Conservation (phyloP, 2,797 vertebrate genomes). For the Anguilla obscura region DNA sequence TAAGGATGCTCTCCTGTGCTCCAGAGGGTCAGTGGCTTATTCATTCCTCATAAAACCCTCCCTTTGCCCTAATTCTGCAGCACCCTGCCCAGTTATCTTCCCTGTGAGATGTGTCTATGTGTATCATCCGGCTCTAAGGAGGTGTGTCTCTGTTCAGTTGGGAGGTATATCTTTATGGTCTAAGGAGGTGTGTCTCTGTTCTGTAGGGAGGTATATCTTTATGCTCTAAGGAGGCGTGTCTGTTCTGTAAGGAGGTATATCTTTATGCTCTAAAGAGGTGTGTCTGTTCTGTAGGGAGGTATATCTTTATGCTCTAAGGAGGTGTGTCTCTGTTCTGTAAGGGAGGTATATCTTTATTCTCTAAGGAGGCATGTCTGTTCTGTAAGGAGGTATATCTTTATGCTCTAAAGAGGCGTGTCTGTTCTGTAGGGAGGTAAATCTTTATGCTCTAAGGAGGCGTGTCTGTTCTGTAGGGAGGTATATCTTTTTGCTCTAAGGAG, state of each 20-base stretch:
- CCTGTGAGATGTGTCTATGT: not conserved
- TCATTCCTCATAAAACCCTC: not conserved
- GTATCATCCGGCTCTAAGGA: not conserved
- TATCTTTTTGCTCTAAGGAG: not conserved
- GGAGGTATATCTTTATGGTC: not conserved
- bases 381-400: not conserved
- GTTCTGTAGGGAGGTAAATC: not conserved
- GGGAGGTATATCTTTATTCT: not conserved
- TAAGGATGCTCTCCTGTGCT: not conserved
- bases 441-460: not conserved
- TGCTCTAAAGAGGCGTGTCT: not conserved
- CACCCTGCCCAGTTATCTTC: not conserved
- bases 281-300: not conserved
- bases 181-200: not conserved
- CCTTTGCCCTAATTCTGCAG: not conserved
- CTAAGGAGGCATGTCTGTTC: not conserved
- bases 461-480: not conserved
- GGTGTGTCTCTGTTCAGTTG: not conserved
- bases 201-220: not conserved
- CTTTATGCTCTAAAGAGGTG: not conserved
- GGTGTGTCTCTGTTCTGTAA: not conserved
- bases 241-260: not conserved
- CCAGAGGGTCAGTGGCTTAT: not conserved
- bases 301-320: not conserved
- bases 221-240: not conserved